Percentiles rank a stretch among this genome's conserved stretches.
These are phyloP conservation scores for Pygocentrus nattereri DNA, from an alignment of 2,797 vertebrate genomes.

Conservation along the genomic window DNA sequence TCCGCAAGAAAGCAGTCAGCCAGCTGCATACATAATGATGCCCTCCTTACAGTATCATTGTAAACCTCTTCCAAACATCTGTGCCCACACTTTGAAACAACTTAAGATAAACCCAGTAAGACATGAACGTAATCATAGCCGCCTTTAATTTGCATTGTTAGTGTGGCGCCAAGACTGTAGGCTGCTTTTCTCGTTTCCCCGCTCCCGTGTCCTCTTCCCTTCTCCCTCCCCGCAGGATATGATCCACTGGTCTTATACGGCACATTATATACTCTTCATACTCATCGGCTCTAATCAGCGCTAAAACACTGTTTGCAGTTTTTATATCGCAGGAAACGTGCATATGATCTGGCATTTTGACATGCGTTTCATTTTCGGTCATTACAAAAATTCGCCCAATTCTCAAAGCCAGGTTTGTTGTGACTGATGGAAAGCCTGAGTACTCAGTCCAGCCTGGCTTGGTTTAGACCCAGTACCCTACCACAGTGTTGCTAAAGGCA, in stretches of 20 bases:
- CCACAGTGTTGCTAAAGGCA: slow-evolving; percentile 18
- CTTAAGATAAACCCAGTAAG: background rate
- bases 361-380: background rate
- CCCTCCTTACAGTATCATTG: background rate
- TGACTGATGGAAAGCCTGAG: background rate
- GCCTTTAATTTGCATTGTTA: background rate
- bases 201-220: too few relatives aligned
- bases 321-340: background rate
- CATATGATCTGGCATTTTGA: background rate
- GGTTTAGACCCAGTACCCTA: background rate
- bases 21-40: slow-evolving; percentile 41
- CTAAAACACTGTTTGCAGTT: background rate
- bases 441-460: background rate
- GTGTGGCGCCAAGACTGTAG: background rate
- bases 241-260: background rate
- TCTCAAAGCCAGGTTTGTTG: background rate
- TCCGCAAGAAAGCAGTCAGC: slow-evolving; percentile 35
- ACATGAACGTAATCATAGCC: too few relatives aligned
- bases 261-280: background rate
- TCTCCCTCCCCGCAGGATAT: background rate
- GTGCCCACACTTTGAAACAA: too few relatives aligned
- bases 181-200: background rate
- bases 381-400: background rate
- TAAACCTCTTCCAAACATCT: background rate
- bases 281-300: background rate